Conservation (phyloP, 1,140 invertebrate genomes). For the Zaprionus kolodkinae region DNA sequence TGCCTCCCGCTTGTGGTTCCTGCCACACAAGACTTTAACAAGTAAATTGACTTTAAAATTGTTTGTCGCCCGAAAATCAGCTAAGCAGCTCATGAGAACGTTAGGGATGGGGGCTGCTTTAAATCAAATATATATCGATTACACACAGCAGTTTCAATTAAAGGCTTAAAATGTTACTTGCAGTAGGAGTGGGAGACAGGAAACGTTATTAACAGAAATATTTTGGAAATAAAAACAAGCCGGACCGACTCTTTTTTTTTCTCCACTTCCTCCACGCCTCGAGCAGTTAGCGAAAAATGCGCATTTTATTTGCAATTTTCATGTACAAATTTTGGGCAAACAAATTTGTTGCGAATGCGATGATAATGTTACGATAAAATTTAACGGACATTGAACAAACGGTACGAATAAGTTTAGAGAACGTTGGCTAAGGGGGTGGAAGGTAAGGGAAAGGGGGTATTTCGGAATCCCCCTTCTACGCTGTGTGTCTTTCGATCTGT, state of each 20-base stretch:
- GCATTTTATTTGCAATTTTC: conserved; percentile 7
- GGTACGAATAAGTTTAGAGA: conserved; percentile 25
- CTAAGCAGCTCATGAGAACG: neutral
- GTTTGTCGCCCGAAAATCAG: conserved; percentile 1
- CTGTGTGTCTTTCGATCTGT: conserved; percentile 5
- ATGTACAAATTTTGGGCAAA: conserved; percentile 10
- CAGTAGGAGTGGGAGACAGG: neutral
- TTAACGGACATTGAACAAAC: conserved; percentile 46
- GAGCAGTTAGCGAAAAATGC: conserved; percentile 8
- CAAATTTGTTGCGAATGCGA: conserved; percentile 35
- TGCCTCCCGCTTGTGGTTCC: conserved; percentile 21
- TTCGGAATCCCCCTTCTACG: neutral
- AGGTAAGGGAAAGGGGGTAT: neutral
- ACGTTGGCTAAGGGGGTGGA: neutral
- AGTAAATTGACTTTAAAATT: conserved; percentile 31
- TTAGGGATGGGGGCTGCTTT: neutral
- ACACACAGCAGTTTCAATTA: neutral
- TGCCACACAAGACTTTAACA: conserved; percentile 33
- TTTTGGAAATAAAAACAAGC: neutral
- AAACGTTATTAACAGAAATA: conserved; percentile 8
- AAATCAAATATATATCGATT: neutral
- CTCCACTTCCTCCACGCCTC: neutral
- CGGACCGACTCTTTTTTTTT: neutral
- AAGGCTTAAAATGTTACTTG: neutral
- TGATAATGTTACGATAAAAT: conserved; percentile 39